Percentiles rank a stretch among this genome's conserved stretches.
Conservation (phyloP, 2,113 vertebrate genomes). For the Indicator indicator region DNA sequence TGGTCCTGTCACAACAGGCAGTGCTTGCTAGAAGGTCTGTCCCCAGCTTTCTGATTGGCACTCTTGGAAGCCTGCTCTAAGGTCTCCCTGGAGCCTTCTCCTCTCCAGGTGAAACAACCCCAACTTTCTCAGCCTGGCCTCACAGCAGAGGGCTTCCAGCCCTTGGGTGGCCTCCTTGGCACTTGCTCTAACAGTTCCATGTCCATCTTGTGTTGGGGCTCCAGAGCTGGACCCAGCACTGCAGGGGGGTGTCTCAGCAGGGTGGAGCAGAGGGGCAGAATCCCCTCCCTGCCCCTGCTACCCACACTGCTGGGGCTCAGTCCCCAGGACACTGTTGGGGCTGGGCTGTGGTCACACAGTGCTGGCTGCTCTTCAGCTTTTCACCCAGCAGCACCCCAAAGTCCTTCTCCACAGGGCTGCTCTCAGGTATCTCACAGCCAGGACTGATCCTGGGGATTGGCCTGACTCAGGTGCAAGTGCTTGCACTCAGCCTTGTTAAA, state of each 20-base stretch:
- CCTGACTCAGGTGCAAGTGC: not conserved
- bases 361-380: not conserved
- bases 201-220: too few relatives aligned
- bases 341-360: not conserved
- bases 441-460: accelerated
- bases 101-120: too few relatives aligned
- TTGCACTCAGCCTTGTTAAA: not conserved
- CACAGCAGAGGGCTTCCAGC: not conserved
- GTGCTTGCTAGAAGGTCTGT: not conserved
- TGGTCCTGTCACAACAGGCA: not conserved
- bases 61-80: too few relatives aligned
- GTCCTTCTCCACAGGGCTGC: not conserved
- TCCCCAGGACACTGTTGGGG: not conserved
- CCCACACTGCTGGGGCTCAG: too few relatives aligned
- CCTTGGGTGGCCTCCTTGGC: not conserved
- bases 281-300: too few relatives aligned
- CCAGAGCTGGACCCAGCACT: too few relatives aligned
- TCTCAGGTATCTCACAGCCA: not conserved
- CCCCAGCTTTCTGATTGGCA: too few relatives aligned
- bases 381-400: not conserved
- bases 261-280: too few relatives aligned
- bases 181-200: too few relatives aligned
- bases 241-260: too few relatives aligned
- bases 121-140: not conserved
- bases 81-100: too few relatives aligned